These are phyloP conservation scores for Mormyrus hasselquistii DNA, from an alignment of 2,797 vertebrate species.

Conservation along the genomic window DNA sequence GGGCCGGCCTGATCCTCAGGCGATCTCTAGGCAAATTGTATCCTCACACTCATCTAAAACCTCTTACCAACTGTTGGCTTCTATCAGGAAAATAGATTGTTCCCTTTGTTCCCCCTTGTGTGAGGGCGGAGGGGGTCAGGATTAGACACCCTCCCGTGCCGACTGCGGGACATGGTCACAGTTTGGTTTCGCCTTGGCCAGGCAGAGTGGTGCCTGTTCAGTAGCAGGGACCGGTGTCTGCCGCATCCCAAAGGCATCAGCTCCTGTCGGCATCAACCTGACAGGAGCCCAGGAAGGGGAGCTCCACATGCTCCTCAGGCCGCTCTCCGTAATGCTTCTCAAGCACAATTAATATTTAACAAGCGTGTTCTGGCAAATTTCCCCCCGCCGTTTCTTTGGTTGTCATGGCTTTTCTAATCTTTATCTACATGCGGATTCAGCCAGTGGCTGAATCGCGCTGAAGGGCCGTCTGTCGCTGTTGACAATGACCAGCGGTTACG, in stretches of 20 bases:
- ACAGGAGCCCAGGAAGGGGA: conserved; percentile 33
- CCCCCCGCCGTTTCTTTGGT: background rate
- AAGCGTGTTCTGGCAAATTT: background rate
- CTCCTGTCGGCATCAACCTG: conserved; percentile 30
- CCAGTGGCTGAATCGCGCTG: background rate
- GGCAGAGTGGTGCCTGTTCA: conserved; percentile 19
- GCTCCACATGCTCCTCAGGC: background rate
- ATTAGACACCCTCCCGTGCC: conserved; percentile 54
- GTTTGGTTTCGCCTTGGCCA: background rate
- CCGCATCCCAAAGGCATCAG: background rate
- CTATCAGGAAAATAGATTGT: conserved; percentile 84
- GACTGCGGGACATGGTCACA: background rate
- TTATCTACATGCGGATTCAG: background rate
- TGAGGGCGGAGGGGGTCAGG: conserved; percentile 65
- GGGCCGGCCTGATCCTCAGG: conserved; percentile 85
- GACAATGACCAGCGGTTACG: background rate
- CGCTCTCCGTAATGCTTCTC: background rate
- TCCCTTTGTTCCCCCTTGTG: conserved; percentile 81
- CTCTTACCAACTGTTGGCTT: conserved; percentile 85
- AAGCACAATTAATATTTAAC: background rate
- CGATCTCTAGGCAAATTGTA: conserved; percentile 97
- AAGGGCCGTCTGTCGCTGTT: background rate
- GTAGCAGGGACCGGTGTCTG: conserved; percentile 23
- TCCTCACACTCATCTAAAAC: conserved; percentile 89
- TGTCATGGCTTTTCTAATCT: background rate